Base-by-base conservation (phyloP, 2,888 invertebrate genomes). In the Ernsta delagoae region DNA sequence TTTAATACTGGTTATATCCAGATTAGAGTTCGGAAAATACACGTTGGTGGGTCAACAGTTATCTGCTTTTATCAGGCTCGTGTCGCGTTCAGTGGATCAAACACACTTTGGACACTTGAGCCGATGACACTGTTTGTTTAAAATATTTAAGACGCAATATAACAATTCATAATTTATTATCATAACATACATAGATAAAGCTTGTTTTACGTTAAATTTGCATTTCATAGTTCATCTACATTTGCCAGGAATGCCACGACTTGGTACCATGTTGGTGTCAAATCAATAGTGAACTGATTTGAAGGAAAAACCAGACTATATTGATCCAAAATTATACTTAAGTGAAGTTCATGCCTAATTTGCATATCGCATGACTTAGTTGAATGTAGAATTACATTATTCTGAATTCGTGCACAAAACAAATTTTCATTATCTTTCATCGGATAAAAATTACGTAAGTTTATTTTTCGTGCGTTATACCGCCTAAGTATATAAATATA, bases 291-390 rank as follows among this genome's bases (percentile, higher is more conserved):
- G 4, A 8, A 24, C 16, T 16, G 16, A 50, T n/a, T 16, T 50
- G 50, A 3, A 50, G 8, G 8, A 16, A 50, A 50, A 9, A 50
- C 50, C 3, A 48, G 48, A 3, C 12, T 12, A 16, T 48, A 48
- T 48, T 48, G 48, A 48, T 48, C 12, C 16, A 2, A 50, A 48
- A 48, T 48, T 5, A 48, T 16, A n/a, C 36, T 36, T 36, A 36
- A 36, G 36, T 36, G 7, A 50, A 50, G 50, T 50, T 50, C 16
- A 50, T 50, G 5, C 45, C 56, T 62, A 50, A 59, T 63, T 69
- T 69, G 39, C 62, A 62, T 48, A 68, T 68, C 62, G 68, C 68
- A 59, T 69, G 68, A 36, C 62, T 56, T 11, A 36, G 24, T 9
- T 54, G 50, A 59, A 69, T 16, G 16, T 16, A 16, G 16, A n/a